Conservation (phyloP, 1,140 invertebrate genomes). For the Cydia fagiglandana region DNA sequence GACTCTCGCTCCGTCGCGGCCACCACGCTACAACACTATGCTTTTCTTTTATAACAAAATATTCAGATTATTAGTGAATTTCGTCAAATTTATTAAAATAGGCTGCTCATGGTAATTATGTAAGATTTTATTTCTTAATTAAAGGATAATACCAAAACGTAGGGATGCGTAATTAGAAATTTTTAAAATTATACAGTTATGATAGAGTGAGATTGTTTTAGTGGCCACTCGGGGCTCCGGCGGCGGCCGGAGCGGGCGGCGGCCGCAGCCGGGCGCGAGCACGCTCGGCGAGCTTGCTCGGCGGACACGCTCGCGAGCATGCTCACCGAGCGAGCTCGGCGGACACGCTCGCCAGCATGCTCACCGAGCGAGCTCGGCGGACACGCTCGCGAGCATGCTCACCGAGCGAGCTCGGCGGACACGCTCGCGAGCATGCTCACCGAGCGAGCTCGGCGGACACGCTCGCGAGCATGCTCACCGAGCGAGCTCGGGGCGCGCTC, state of each 20-base stretch:
- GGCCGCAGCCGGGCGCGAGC: conserved; percentile 35
- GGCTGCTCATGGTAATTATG: conserved; percentile 76
- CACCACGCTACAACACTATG: conserved; percentile 49
- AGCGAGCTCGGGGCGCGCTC: conserved; percentile 38
- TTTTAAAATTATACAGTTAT: conserved; percentile 80
- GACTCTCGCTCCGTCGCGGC: conserved; percentile 36
- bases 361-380: conserved; percentile 37
- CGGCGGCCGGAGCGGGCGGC: conserved; percentile 11
- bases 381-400: conserved; percentile 4
- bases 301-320: conserved; percentile 1
- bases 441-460: conserved; percentile 8
- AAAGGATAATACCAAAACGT: conserved; percentile 78
- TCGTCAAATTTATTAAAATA: conserved; percentile 77
- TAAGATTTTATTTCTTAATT: conserved; percentile 79
- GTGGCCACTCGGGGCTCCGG: conserved; percentile 51
- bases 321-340: conserved; percentile 43
- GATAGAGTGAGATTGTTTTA: conserved; percentile 71
- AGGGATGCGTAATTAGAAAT: conserved; percentile 78
- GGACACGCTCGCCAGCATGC: conserved; percentile 29
- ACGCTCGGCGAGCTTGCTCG: conserved; percentile 31
- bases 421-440: conserved; percentile 32
- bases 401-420: conserved; percentile 44
- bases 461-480: conserved; percentile 34
- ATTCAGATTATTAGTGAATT: conserved; percentile 73
- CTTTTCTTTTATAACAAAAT: conserved; percentile 71